Evolutionary conservation across 2,797 vertebrate species (phyloP), one percentile per base, ranked within the genome.

Genomic region (Microctenopoma steveboyesi): DNA sequence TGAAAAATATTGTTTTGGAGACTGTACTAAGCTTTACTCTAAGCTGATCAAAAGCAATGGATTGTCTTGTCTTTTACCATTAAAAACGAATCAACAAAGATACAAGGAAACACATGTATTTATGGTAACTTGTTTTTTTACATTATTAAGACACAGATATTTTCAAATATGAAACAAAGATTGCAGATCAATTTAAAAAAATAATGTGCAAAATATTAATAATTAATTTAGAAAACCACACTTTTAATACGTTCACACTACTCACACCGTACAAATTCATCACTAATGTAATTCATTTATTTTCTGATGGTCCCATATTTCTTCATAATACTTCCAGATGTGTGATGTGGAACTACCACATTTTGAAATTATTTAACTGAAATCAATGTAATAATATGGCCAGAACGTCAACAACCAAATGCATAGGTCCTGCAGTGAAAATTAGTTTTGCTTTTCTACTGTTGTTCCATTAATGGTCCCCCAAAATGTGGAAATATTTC

Each of bases 111-210:
- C 15, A 15, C 28, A 4, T 5, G 46, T n/a, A 47, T 22, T 50
- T n/a, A 7, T 57, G 15, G 51, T 11, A 51, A 4, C 49, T 2
- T 4, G 60, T 72, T 69, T 74, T 69, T 72, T 74, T 69, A 82
- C 30, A 33, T 33, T 33, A 33, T 69, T 74, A 37, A 73, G 64
- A 27, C 64, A 75, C 5, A 65, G 51, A 33, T 30, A 28, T 10
- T 66, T 46, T 69, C 8, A 71, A 62, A 76, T 48, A 50, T 59
- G 30, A 33, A 61, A 71, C 33, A 52, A 42, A 43, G n/a, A 46
- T 37, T n/a, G 15, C 25, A 52, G n/a, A 48, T 42, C 0, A 37
- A 16, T 33, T 33, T 33, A 7, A 33, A 33, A 33, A 33, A 22
- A 22, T 22, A 22, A 22, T 22, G 22, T 22, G 2, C 22, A 22